Evolutionary conservation across 1,140 invertebrate genomes (phyloP).

Genomic region (Drosophila kurseongensis): DNA sequence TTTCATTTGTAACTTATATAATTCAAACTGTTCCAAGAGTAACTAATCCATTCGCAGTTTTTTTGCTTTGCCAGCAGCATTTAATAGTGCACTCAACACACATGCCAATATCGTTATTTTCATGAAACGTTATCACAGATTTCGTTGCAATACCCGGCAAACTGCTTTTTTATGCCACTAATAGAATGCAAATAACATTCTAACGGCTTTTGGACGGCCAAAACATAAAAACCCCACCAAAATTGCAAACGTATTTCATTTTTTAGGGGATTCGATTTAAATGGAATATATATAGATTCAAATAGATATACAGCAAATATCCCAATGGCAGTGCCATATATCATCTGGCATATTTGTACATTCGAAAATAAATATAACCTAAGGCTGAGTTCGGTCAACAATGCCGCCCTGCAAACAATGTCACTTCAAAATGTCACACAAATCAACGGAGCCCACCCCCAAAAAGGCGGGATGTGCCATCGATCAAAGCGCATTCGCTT

Average conservation of each 20-base stretch:
- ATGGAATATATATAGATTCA: conserved; percentile 36
- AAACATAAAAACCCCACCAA: conserved; percentile 14
- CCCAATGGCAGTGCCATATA: conserved; percentile 30
- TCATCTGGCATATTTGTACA: conserved; percentile 39
- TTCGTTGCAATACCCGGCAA: conserved; percentile 1
- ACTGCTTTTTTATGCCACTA: conserved; percentile 10
- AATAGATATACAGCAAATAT: conserved; percentile 12
- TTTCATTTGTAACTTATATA: background rate
- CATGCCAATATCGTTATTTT: background rate
- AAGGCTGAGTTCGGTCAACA: conserved; percentile 51
- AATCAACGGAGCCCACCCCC: conserved; percentile 43
- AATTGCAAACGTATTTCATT: conserved; percentile 44
- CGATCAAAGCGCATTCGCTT: conserved; percentile 60
- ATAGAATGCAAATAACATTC: conserved; percentile 35
- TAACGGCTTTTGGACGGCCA: conserved; percentile 18
- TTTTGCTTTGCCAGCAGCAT: background rate
- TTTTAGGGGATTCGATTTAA: conserved; percentile 28
- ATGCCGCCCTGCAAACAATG: conserved; percentile 62
- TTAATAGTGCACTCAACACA: conserved; percentile 9
- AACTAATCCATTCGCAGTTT: background rate
- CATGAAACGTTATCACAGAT: background rate
- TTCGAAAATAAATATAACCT: conserved; percentile 47
- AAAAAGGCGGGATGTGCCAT: conserved; percentile 25
- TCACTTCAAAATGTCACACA: conserved; percentile 65
- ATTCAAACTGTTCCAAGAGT: background rate